Base-by-base conservation (phyloP, 1,140 invertebrate genomes). In the Amphibalanus amphitrite region DNA sequence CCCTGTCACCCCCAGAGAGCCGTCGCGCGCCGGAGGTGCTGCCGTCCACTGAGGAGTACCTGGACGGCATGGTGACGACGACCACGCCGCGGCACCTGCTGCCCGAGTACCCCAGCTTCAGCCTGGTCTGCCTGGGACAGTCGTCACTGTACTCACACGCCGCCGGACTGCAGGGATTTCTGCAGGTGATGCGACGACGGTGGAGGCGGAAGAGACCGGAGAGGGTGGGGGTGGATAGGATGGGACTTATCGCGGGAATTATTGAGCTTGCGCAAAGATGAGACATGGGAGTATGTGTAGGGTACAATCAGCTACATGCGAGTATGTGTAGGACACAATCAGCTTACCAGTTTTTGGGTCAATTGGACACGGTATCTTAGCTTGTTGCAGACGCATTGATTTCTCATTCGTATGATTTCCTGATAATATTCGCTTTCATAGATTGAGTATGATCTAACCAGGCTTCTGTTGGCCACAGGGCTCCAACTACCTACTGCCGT, bases 101-200 rank as follows among this genome's bases (percentile, higher is more conserved):
- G 69, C 94, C 96, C 0, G 86, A 89, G 72, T 98, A 92, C 81
- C 88, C 93, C 0, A 96, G 92, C 74, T 98, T 95, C 93, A 91
- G 90, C 0, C 81, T 98, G 28, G 85, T 93, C 65, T 95, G 91
- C 79, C 82, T 97, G 0, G 96, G 95, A 13, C 86, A 90, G 0
- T 92, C 91, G 33, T 93, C 90, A 73, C 82, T 94, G 20, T 98
- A 98, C 79, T 93, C 90, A 28, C 93, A 97, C 77, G 91, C 89
- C 79, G 84, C 89, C 73, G 95, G 92, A 73, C 78, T 91, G 71
- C 85, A 85, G 29, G 87, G 74, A 71, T 71, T 71, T 29, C 28
- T 71, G n/a, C 67, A 30, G 28, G 28, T 70, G 33, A 40, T 13
- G 28, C 3, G 28, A 17, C 26, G 33, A 30, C 67, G 29, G 17